These are phyloP conservation scores for Sceliomorpha sp. DNA, from an alignment of 2,888 invertebrate genomes.

Conservation along the genomic window DNA sequence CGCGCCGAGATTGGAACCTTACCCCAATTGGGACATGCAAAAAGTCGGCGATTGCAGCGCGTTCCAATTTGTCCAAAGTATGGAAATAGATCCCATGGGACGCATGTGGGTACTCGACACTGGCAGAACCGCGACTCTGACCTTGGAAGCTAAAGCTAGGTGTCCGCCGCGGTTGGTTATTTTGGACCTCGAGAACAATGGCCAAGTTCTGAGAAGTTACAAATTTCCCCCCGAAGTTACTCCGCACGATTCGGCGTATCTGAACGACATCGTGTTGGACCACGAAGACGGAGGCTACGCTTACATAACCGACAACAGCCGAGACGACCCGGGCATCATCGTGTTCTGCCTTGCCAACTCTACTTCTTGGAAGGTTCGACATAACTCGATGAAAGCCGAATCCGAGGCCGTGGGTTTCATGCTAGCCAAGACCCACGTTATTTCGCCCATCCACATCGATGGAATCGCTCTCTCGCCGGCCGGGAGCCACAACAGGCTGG, in stretches of 20 bases:
- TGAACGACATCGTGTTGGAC: conserved; percentile 88
- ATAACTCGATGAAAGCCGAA: conserved; percentile 85
- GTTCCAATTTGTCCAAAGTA: conserved; percentile 88
- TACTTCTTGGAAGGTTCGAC: conserved; percentile 87
- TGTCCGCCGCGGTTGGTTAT: conserved; percentile 87
- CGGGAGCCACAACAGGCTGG: conserved; percentile 65
- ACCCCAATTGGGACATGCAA: conserved; percentile 87
- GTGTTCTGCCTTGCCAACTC: conserved; percentile 85
- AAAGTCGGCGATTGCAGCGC: conserved; percentile 85
- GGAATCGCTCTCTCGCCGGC: conserved; percentile 87
- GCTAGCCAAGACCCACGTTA: conserved; percentile 83
- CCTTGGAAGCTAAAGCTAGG: conserved; percentile 75
- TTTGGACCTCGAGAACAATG: conserved; percentile 84
- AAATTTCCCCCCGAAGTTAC: conserved; percentile 84
- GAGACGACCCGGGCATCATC: conserved; percentile 86
- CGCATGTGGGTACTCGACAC: conserved; percentile 82
- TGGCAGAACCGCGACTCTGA: conserved; percentile 85
- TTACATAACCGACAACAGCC: conserved; percentile 87
- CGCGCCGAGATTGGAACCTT: conserved; percentile 84
- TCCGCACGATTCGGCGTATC: conserved; percentile 82
- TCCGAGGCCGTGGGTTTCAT: conserved; percentile 83
- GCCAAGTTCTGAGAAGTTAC: conserved; percentile 81
- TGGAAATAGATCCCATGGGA: conserved; percentile 87
- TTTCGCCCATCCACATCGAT: conserved; percentile 84
- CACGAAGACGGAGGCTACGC: conserved; percentile 85